phyloP scores from a whole-genome alignment of 1,140 invertebrate genomes.

The Frieseomelitta varia region DNA sequence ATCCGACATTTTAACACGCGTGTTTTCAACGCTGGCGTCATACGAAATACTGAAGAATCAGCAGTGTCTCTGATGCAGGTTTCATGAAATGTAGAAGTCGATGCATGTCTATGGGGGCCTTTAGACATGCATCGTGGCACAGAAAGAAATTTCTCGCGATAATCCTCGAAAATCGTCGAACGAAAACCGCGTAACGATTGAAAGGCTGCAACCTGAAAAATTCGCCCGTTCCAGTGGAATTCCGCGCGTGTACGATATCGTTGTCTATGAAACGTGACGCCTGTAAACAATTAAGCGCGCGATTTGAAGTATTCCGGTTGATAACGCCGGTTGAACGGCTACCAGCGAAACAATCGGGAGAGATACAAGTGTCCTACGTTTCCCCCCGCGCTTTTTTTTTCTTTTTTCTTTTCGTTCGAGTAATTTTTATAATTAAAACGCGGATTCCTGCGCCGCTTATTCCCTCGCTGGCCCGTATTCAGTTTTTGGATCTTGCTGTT shows the following conservation, averaged over 20 bases:
- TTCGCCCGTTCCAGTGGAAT: not conserved
- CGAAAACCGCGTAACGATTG: not conserved
- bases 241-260: not conserved
- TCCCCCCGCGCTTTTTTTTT: not conserved
- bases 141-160: no score
- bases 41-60: no score
- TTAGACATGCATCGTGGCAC: no score
- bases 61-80: no score
- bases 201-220: not conserved
- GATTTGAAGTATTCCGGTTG: slow-evolving; percentile 42
- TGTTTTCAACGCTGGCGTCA: no score
- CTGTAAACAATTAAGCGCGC: slow-evolving; percentile 45
- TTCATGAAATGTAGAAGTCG: no score
- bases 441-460: not conserved
- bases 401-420: not conserved
- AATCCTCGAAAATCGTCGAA: not conserved
- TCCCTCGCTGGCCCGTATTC: not conserved
- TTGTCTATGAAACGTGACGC: not conserved
- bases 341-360: not conserved
- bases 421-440: slow-evolving; percentile 48
- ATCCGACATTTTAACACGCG: no score
- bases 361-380: not conserved
- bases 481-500: slow-evolving; percentile 17
- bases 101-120: no score
- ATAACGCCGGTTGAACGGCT: no score